These are phyloP conservation scores for Eospalax fontanierii DNA, from an alignment of 2,797 vertebrate species.

Conservation along the genomic window DNA sequence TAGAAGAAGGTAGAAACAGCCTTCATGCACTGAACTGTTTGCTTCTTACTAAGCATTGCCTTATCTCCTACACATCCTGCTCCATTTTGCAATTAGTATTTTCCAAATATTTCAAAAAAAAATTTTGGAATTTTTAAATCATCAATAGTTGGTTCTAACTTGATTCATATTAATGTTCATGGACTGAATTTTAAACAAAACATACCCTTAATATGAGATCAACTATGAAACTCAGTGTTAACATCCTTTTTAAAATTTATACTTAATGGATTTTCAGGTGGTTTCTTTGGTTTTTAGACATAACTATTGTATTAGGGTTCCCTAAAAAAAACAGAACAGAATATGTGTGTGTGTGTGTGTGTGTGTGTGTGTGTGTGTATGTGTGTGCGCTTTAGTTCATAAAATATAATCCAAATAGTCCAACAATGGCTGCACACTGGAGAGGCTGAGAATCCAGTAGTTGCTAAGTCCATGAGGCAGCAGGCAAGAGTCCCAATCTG, in stretches of 20 bases:
- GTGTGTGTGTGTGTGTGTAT: too few species aligned
- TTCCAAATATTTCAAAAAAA: background rate
- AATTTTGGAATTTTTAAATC: background rate
- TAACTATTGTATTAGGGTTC: too few species aligned
- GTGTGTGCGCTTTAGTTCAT: too few species aligned
- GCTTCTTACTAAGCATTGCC: background rate
- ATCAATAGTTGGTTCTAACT: background rate
- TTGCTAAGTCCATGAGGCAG: too few species aligned
- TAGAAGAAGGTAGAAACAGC: background rate
- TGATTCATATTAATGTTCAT: background rate
- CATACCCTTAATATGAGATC: background rate
- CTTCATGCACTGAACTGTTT: background rate
- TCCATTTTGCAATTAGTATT: background rate
- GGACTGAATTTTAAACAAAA: background rate
- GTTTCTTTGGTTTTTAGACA: background rate
- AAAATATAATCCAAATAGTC: too few species aligned
- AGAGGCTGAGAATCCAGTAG: too few species aligned
- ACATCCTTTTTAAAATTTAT: background rate
- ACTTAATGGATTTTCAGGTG: background rate
- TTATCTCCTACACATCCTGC: background rate
- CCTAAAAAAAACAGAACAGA: too few species aligned
- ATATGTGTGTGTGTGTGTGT: too few species aligned
- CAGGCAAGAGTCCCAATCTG: too few species aligned
- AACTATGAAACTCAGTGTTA: background rate
- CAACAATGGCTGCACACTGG: too few species aligned